A percentile compares a stretch with the other conserved stretches of the same genome.
These are phyloP conservation scores for Grapholita molesta DNA, from an alignment of 1,140 invertebrate genomes.

Conservation along the genomic window DNA sequence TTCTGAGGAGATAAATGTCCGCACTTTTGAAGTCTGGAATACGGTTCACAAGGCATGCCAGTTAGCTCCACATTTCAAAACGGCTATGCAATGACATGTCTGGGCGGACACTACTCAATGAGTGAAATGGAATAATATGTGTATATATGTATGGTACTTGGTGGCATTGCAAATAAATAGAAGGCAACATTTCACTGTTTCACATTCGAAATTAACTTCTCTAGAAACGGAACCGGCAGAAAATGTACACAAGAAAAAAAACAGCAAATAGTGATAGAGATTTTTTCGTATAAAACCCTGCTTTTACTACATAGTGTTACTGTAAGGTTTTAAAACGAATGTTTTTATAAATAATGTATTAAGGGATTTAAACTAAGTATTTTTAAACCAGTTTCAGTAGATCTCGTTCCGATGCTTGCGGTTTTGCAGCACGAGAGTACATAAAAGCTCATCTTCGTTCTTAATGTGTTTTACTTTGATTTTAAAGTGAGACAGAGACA, in stretches of 20 bases:
- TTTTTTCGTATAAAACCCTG: too few relatives aligned
- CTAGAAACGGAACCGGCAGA: neutral
- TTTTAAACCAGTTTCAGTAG: neutral
- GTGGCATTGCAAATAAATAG: neutral
- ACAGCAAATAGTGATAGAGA: neutral
- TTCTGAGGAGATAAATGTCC: too few relatives aligned
- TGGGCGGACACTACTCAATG: neutral
- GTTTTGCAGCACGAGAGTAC: neutral
- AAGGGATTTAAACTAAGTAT: too few relatives aligned
- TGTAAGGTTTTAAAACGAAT: too few relatives aligned
- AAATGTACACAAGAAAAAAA: neutral
- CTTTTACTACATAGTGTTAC: too few relatives aligned
- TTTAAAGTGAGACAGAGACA: neutral
- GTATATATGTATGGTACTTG: neutral
- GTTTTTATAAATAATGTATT: too few relatives aligned
- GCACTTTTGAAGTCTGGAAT: too few relatives aligned
- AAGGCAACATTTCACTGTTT: neutral
- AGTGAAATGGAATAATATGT: neutral
- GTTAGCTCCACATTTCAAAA: slow-evolving; percentile 6
- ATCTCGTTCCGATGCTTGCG: neutral
- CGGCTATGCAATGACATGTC: neutral
- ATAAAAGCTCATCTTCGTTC: neutral
- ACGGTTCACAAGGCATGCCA: neutral
- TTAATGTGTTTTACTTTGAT: neutral
- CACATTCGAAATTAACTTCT: neutral